Percentiles rank a stretch among this genome's conserved stretches.
Conservation (phyloP, 2,888 invertebrate species). For the Ophion slaviceki region DNA sequence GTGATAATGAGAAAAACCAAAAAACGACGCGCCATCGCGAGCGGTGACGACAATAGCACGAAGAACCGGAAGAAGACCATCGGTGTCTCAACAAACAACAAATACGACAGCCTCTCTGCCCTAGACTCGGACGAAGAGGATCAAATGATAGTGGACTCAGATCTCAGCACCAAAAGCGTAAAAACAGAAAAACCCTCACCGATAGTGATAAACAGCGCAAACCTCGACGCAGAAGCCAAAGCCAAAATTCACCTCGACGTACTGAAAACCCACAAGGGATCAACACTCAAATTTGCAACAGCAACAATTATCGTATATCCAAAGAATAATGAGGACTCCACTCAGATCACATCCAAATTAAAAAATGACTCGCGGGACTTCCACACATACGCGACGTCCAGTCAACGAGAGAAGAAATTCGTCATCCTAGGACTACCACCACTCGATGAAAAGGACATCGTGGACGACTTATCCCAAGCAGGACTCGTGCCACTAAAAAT, state of each 20-base stretch:
- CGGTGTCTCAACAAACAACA: too few relatives aligned
- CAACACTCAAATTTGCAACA: not conserved
- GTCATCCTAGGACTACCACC: constrained; percentile 5
- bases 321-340: not conserved
- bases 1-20: too few relatives aligned
- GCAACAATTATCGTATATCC: not conserved
- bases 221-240: not conserved
- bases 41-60: too few relatives aligned
- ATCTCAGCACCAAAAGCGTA: not conserved
- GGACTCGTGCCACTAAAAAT: constrained; percentile 1
- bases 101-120: not conserved
- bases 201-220: not conserved
- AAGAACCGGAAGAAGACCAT: too few relatives aligned
- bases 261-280: not conserved
- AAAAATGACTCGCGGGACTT: not conserved
- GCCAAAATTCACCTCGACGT: not conserved
- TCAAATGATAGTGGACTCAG: not conserved
- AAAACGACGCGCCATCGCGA: too few relatives aligned
- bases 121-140: not conserved
- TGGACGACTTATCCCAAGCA: not conserved
- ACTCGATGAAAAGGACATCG: not conserved
- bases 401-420: not conserved
- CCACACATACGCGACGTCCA: constrained; percentile 4
- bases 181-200: not conserved
- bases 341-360: not conserved